Percentiles rank a stretch among this genome's conserved stretches.
phyloP scores from a whole-genome alignment of 2,797 vertebrate species.

The Hippocampus kuda region DNA sequence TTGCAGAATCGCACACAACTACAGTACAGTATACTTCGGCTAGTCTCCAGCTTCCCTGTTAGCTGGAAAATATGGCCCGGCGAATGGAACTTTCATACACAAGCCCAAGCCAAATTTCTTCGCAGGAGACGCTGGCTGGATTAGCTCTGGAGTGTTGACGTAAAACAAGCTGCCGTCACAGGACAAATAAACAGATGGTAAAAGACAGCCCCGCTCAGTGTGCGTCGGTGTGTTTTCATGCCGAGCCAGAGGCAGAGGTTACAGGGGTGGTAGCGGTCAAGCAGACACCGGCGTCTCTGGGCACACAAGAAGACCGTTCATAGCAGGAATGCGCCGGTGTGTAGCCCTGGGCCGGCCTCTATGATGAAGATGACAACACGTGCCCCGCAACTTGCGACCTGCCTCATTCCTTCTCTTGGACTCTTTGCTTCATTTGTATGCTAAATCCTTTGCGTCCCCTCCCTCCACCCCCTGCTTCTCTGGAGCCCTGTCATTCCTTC shows the following conservation, averaged over 20 bases:
- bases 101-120: neutral
- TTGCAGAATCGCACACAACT: neutral
- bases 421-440: slow-evolving; percentile 14
- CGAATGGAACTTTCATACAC: neutral
- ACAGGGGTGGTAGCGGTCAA: slow-evolving; percentile 46
- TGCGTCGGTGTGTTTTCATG: slow-evolving; percentile 54
- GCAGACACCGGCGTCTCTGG: slow-evolving; percentile 59
- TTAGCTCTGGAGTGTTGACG: slow-evolving; percentile 8
- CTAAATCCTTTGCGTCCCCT: slow-evolving; percentile 13
- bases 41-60: neutral
- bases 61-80: neutral
- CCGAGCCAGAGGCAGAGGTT: slow-evolving; percentile 48
- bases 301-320: slow-evolving; percentile 59
- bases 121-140: neutral
- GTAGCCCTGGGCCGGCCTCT: slow-evolving; percentile 14
- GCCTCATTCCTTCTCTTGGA: neutral
- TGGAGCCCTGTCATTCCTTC: slow-evolving; percentile 36
- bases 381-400: slow-evolving; percentile 3
- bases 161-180: slow-evolving; percentile 36
- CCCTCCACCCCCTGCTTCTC: slow-evolving; percentile 15
- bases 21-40: neutral
- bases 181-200: slow-evolving; percentile 42
- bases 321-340: slow-evolving; percentile 39
- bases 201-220: slow-evolving; percentile 47
- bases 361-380: neutral